phyloP scores from a whole-genome alignment of 1,140 invertebrate species.

The Manduca sexta region DNA sequence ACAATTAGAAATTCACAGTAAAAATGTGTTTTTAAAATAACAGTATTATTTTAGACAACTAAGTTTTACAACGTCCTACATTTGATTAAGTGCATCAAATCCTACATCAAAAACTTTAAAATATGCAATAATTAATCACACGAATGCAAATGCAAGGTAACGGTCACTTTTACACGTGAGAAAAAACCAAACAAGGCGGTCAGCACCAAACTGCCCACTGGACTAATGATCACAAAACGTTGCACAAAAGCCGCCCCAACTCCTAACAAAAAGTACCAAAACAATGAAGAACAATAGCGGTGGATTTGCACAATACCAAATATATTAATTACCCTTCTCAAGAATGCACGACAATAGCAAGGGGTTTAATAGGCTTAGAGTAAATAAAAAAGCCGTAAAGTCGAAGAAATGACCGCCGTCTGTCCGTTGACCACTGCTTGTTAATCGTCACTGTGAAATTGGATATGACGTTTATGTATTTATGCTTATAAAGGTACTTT shows the following conservation, averaged over 20 bases:
- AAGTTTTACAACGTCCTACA: no score
- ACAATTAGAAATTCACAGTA: no score
- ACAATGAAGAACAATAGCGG: conserved; percentile 54
- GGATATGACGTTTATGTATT: conserved; percentile 41
- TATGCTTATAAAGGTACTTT: no score
- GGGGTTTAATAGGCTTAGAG: conserved; percentile 68
- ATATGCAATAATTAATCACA: conserved; percentile 31
- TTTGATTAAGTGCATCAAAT: no score
- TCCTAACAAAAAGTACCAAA: conserved; percentile 37
- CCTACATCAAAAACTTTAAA: neutral
- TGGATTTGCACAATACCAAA: conserved; percentile 56
- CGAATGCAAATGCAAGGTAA: conserved; percentile 19
- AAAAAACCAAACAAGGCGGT: conserved; percentile 41
- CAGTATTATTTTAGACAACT: no score
- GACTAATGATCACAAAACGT: conserved; percentile 63
- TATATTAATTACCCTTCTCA: conserved; percentile 68
- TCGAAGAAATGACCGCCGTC: conserved; percentile 46
- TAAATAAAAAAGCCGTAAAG: conserved; percentile 62
- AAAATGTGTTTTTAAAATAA: no score
- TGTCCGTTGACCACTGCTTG: conserved; percentile 30
- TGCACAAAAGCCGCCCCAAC: conserved; percentile 38
- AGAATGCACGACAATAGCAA: conserved; percentile 47
- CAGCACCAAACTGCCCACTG: conserved; percentile 61
- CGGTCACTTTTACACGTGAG: conserved; percentile 46
- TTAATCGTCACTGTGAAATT: conserved; percentile 32